These are phyloP conservation scores for Parazoanthus swiftii DNA, from an alignment of 92 coral and sea anemone genomes.

Conservation along the genomic window DNA sequence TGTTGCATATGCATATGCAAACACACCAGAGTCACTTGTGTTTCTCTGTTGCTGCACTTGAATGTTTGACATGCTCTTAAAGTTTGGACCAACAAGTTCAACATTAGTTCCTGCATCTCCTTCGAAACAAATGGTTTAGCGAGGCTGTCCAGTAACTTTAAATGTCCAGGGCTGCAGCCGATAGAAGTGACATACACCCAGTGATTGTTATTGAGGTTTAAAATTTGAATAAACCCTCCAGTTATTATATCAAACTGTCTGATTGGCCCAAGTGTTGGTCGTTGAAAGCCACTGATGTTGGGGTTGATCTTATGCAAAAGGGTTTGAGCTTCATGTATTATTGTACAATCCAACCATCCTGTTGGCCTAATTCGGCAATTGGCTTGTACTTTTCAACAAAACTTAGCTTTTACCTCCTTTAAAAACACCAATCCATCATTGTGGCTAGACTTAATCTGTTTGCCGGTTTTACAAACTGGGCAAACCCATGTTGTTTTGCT, in stretches of 20 bases:
- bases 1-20: constrained; percentile 59
- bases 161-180: constrained; percentile 47
- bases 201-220: constrained; percentile 33
- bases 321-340: constrained; percentile 1
- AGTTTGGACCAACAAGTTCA: constrained; percentile 46
- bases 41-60: constrained; percentile 49
- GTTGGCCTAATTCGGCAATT: neutral
- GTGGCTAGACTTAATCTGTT: neutral
- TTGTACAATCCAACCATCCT: constrained; percentile 3
- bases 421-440: neutral
- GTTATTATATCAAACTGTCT: constrained; percentile 45
- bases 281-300: constrained; percentile 3
- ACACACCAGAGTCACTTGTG: constrained; percentile 48
- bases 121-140: constrained; percentile 20
- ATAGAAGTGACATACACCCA: constrained; percentile 54
- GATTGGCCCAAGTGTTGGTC: constrained; percentile 9
- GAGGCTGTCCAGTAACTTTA: constrained; percentile 42
- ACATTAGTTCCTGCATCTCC: constrained; percentile 31
- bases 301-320: neutral
- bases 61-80: constrained; percentile 24
- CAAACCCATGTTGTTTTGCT: constrained; percentile 48
- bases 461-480: constrained; percentile 21
- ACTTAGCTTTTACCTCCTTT: neutral
- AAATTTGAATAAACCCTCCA: constrained; percentile 46
- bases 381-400: neutral